Evolutionary conservation across 2,797 vertebrate species (phyloP).

Genomic region (Microctenopoma lineatum): DNA sequence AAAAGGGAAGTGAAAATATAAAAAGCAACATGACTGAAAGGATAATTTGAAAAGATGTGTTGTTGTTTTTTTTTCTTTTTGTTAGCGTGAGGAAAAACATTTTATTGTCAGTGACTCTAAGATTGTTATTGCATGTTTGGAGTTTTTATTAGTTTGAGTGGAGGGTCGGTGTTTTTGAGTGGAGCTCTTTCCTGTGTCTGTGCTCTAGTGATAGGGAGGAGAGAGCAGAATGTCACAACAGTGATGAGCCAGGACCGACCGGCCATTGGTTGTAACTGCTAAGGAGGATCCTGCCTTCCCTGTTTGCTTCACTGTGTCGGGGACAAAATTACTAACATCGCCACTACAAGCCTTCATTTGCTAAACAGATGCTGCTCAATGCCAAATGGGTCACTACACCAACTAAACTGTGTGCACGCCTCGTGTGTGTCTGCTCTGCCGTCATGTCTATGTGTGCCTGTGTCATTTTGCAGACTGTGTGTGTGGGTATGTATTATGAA

Average conservation of each 20-base stretch:
- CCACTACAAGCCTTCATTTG: slow-evolving; percentile 66
- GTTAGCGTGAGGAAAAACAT: neutral
- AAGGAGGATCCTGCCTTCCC: slow-evolving; percentile 52
- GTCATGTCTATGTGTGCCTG: slow-evolving; percentile 10
- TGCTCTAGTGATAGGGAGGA: neutral
- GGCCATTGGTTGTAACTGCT: slow-evolving; percentile 45
- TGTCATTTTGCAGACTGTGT: slow-evolving; percentile 41
- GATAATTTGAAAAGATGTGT: slow-evolving; percentile 34
- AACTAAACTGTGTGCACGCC: slow-evolving; percentile 55
- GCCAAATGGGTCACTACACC: slow-evolving; percentile 80
- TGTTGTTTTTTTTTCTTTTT: slow-evolving; percentile 9
- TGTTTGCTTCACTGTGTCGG: slow-evolving; percentile 61
- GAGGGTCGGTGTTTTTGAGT: neutral
- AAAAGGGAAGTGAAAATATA: slow-evolving; percentile 20
- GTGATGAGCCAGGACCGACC: slow-evolving; percentile 30
- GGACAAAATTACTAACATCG: slow-evolving; percentile 66
- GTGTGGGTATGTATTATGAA: slow-evolving; percentile 74
- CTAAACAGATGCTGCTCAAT: slow-evolving; percentile 76
- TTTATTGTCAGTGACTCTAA: slow-evolving; percentile 14
- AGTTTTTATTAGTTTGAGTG: slow-evolving; percentile 2
- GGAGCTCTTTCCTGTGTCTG: neutral
- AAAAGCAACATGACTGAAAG: slow-evolving; percentile 50
- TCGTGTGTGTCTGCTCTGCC: slow-evolving; percentile 4
- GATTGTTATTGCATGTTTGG: slow-evolving; percentile 5
- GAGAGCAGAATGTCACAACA: slow-evolving; percentile 17